Evolutionary conservation across 2,888 invertebrate genomes (phyloP), one percentile per base, ranked within the genome.

Genomic region (Cheilosia variabilis): DNA sequence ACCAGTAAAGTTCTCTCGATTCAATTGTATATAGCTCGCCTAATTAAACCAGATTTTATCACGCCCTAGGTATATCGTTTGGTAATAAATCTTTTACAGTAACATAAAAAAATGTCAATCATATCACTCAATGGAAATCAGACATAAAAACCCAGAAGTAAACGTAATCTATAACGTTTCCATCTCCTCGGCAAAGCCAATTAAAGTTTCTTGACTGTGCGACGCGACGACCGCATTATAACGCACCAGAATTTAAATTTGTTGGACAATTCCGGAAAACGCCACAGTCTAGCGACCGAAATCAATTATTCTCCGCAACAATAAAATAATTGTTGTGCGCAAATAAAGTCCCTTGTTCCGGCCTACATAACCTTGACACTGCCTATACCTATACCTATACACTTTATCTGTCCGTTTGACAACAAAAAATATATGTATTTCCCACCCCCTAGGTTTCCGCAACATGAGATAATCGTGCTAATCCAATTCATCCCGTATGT

Each of bases 281-380:
- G 43, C 50, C 57, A 53, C 41, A 3, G 43, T 43, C 19, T 24
- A 27, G 5, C 62, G 37, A 15, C n/a, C 34, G n/a, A 52, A 65
- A 22, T 24, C 6, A 68, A 27, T 17, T 47, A 7, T 19, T 13
- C n/a, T 19, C n/a, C 55, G 10, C 17, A 50, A 52, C 57, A 55
- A 50, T 65, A 31, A 15, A 50, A 9, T 22, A 13, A 24, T 15
- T 52, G 41, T 57, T 50, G 37, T 57, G 41, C 68, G 52, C 52
- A 27, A 52, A 52, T 22, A 13, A 52, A 52, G 52, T 52, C 43
- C 47, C 72, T 73, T 77, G 47, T 72, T 79, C 63, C 58, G 17
- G 65, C 34, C 47, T 37, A 17, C 45, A 43, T 24, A 66, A 58
- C 83, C 79, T 65, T 84, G 79, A 75, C 79, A 68, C 53, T 84